Conservation (phyloP, 2,888 invertebrate genomes). For the Mystacides longicornis region DNA sequence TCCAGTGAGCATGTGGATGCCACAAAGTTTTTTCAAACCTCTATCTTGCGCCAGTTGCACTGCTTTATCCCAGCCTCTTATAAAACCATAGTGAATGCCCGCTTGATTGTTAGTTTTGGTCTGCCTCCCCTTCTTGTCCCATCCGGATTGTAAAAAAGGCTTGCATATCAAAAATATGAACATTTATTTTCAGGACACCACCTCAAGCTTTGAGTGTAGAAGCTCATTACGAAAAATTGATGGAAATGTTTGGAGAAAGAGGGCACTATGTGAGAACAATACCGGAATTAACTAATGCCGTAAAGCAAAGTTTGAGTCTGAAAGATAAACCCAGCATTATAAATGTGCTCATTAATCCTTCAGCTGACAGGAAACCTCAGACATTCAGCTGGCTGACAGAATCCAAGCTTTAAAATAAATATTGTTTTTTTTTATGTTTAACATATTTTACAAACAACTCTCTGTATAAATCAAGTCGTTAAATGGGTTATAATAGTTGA, state of each 20-base stretch:
- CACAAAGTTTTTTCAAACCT: too few relatives aligned
- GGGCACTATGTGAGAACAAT: conserved; percentile 76
- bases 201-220: conserved; percentile 73
- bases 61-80: too few relatives aligned
- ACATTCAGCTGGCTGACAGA: conserved; percentile 88
- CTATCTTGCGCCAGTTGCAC: too few relatives aligned
- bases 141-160: too few relatives aligned
- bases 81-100: too few relatives aligned
- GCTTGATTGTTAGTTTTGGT: too few relatives aligned
- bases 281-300: conserved; percentile 64
- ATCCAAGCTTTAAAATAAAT: conserved; percentile 65
- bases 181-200: conserved; percentile 61
- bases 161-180: too few relatives aligned
- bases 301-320: conserved; percentile 59
- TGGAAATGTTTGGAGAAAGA: conserved; percentile 74
- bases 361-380: conserved; percentile 85
- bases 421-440: neutral
- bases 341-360: conserved; percentile 83
- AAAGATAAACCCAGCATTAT: conserved; percentile 77
- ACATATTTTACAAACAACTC: neutral
- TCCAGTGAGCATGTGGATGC: too few relatives aligned
- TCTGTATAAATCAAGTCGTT: too few relatives aligned
- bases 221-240: conserved; percentile 84
- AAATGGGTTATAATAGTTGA: neutral
- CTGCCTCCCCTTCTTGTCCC: too few relatives aligned